phyloP scores from a whole-genome alignment of 2,888 invertebrate genomes.

The Yponomeuta cagnagella region DNA sequence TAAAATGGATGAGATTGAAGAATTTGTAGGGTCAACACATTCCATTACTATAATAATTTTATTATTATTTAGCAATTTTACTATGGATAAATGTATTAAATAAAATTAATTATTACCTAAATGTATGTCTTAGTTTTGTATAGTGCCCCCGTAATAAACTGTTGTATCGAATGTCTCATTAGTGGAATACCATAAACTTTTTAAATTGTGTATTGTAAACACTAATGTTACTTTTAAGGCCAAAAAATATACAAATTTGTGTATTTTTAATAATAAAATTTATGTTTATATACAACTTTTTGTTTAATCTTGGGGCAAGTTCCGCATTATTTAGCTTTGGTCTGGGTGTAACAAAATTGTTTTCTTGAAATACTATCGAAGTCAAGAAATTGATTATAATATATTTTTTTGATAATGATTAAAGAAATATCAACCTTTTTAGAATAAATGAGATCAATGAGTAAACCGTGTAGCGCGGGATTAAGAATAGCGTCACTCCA shows the following conservation, averaged over 20 bases:
- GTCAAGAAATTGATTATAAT: too few relatives aligned
- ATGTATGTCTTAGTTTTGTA: slow-evolving; percentile 42
- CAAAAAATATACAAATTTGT: slow-evolving; percentile 72
- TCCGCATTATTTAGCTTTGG: too few relatives aligned
- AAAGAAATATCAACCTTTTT: too few relatives aligned
- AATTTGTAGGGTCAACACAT: slow-evolving; percentile 49
- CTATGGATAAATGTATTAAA: slow-evolving; percentile 32
- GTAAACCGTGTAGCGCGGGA: too few relatives aligned
- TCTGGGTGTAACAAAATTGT: too few relatives aligned
- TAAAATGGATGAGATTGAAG: slow-evolving; percentile 58
- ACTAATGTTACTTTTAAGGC: slow-evolving; percentile 69
- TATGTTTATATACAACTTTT: slow-evolving; percentile 39
- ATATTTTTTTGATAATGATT: too few relatives aligned
- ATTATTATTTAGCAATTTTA: slow-evolving; percentile 37
- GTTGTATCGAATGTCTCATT: slow-evolving; percentile 67
- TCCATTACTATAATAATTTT: slow-evolving; percentile 49
- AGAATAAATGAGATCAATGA: too few relatives aligned
- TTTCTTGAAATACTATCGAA: too few relatives aligned
- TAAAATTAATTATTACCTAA: slow-evolving; percentile 18
- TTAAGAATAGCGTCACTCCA: too few relatives aligned
- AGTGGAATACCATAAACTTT: slow-evolving; percentile 49
- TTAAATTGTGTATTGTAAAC: slow-evolving; percentile 49
- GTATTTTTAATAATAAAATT: slow-evolving; percentile 70
- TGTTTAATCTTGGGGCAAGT: not conserved
- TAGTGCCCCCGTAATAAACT: slow-evolving; percentile 54